phyloP scores from a whole-genome alignment of 1,140 invertebrate species.

The Doryteuthis pealeii region DNA sequence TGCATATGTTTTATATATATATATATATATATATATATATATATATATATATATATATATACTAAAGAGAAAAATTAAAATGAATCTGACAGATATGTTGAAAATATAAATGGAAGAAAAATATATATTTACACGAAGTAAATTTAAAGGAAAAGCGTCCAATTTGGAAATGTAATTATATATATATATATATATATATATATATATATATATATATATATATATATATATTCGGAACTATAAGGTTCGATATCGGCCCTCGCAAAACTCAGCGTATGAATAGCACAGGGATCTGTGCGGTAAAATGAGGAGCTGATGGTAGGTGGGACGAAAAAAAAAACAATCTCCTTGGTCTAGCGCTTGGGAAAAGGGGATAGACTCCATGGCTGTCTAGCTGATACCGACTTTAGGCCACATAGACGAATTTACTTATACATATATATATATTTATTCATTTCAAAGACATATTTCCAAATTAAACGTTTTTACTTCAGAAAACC shows the following conservation, averaged over 20 bases:
- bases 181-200: constrained; percentile 4
- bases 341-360: no score
- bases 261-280: no score
- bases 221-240: not conserved
- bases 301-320: no score
- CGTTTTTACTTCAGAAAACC: not conserved
- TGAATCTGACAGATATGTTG: no score
- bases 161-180: no score
- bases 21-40: not conserved
- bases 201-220: not conserved
- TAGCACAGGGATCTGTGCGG: no score
- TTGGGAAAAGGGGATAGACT: no score
- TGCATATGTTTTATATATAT: not conserved
- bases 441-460: not conserved
- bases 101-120: no score
- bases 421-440: not conserved
- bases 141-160: not conserved
- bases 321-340: no score
- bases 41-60: not conserved
- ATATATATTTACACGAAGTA: not conserved
- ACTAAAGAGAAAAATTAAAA: no score
- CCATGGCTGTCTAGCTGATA: no score
- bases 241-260: no score
- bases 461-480: not conserved
- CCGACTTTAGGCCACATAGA: not conserved